Base-by-base conservation (phyloP, 2,888 invertebrate genomes). In the Orthonychiurus folsomi region DNA sequence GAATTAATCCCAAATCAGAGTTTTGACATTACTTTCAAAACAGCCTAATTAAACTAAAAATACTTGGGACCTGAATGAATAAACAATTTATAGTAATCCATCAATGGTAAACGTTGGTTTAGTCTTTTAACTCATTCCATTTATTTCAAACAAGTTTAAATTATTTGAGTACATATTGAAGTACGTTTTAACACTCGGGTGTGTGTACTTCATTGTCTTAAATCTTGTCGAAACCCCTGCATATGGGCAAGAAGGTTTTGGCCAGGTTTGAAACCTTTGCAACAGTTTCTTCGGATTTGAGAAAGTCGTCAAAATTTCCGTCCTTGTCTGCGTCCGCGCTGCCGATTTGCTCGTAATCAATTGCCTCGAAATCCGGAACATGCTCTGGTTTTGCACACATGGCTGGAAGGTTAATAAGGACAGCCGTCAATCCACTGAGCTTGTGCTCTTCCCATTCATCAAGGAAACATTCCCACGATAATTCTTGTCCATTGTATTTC, bases 381-480 rank as follows among this genome's bases (percentile, higher is more conserved):
- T 52, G 5, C 9, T 52, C n/a, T 52, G 52, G 52, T 12, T 52
- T n/a, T 20, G 52, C 52, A 23, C 24, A 21, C 52, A 52, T 60
- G 2, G 60, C 28, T 28, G 60, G 54, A 2, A 26, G 27, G 2
- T 25, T 27, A 23, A 60, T 12, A 15, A 60, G 21, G 9, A 54
- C 53, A 18, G 28, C 18, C n/a, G 23, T 47, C 28, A 60, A 28
- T 3, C 60, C 60, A 23, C 3, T 24, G 2, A 18, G 20, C 28
- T 47, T 60, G 54, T 54, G 28, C 18, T 27, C 55, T 23, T 60
- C 47, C 60, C 60, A 60, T 60, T 60, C 60, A 21, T 60, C 54
- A 20, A 54, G 27, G 20, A 60, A 60, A 28, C 9, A 18, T 20
- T 23, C 21, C 37, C 53, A 60, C 1, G 27, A 28, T 5, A 53